Evolutionary conservation across 2,113 vertebrate species (phyloP).

Genomic region (Elanus axillaris): DNA sequence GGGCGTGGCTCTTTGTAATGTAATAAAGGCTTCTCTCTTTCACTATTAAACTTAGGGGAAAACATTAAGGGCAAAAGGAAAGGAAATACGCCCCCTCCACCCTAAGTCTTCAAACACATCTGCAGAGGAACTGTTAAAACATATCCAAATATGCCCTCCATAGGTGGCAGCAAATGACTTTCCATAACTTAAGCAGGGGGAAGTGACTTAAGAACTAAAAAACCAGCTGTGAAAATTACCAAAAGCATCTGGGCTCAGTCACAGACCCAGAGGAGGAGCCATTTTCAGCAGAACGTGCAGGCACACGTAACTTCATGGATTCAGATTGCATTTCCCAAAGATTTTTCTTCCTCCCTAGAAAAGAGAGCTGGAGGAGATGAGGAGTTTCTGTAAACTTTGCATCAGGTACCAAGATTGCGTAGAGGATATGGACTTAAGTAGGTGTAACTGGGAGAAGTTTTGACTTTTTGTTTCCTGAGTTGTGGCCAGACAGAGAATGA

Average conservation of each 20-base stretch:
- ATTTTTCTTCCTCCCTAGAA: background rate
- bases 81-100: background rate
- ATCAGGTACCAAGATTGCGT: background rate
- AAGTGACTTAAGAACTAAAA: background rate
- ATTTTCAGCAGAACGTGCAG: background rate
- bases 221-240: conserved; percentile 11
- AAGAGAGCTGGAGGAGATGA: background rate
- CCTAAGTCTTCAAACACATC: background rate
- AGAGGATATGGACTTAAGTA: background rate
- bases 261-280: background rate
- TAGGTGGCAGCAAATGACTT: conserved; percentile 46
- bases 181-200: background rate
- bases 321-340: background rate
- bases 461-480: background rate
- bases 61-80: background rate
- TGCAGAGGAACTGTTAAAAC: conserved; percentile 15
- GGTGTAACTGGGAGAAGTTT: background rate
- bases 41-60: background rate
- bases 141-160: background rate
- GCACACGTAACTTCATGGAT: background rate
- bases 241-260: background rate
- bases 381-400: background rate
- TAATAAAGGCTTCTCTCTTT: background rate
- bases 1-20: background rate
- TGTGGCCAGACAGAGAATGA: background rate